phyloP scores from a whole-genome alignment of 2,113 vertebrate genomes.

The Psephotus haematonotus region DNA sequence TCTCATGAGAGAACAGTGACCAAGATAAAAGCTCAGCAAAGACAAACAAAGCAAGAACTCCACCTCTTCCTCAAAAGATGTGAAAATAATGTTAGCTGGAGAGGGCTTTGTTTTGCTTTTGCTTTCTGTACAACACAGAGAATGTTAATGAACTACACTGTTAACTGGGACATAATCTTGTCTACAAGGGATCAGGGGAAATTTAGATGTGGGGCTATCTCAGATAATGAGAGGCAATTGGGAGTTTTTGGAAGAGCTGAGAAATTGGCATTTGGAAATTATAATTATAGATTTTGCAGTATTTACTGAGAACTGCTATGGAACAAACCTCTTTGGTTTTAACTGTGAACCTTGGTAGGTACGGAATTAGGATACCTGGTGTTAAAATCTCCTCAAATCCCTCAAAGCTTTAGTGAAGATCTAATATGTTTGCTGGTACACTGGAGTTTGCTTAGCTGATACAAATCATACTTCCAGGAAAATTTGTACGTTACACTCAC shows the following conservation, averaged over 20 bases:
- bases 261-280: slow-evolving; percentile 63
- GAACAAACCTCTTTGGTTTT: slow-evolving; percentile 26
- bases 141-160: slow-evolving; percentile 67
- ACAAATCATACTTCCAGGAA: slow-evolving; percentile 38
- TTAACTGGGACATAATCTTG: slow-evolving; percentile 70
- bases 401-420: slow-evolving; percentile 40
- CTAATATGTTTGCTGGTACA: slow-evolving; percentile 3
- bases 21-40: slow-evolving; percentile 41
- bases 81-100: slow-evolving; percentile 41
- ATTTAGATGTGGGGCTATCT: slow-evolving; percentile 64
- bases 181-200: slow-evolving; percentile 64
- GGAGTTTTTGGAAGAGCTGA: slow-evolving; percentile 42
- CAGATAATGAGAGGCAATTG: slow-evolving; percentile 67
- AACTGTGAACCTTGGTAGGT: neutral
- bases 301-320: slow-evolving; percentile 42
- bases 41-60: slow-evolving; percentile 39
- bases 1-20: slow-evolving; percentile 2
- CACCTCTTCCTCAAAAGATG: slow-evolving; percentile 19
- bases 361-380: slow-evolving; percentile 51
- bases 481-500: slow-evolving; percentile 13
- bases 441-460: slow-evolving; percentile 41
- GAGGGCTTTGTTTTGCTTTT: slow-evolving; percentile 50
- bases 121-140: slow-evolving; percentile 50
- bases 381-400: slow-evolving; percentile 58
- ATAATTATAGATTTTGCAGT: slow-evolving; percentile 71